phyloP scores from a whole-genome alignment of 2,888 invertebrate species.

The Rhamphomyia laevipes region DNA sequence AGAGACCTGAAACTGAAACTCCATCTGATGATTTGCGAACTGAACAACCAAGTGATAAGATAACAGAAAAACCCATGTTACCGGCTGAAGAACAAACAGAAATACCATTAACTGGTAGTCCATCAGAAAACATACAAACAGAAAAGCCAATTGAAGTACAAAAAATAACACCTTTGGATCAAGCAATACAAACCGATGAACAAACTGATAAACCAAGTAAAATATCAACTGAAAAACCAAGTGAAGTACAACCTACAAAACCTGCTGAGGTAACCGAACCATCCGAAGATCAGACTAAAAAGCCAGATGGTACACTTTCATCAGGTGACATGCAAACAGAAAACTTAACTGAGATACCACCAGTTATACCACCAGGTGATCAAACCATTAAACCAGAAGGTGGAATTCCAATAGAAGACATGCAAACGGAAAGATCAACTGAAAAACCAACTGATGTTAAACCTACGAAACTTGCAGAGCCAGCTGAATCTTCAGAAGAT shows the following conservation, averaged over 20 bases:
- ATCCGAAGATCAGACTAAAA: slow-evolving; percentile 17
- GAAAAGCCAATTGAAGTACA: too few species aligned
- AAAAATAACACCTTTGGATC: too few species aligned
- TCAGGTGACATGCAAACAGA: not conserved
- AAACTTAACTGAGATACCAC: slow-evolving; percentile 4
- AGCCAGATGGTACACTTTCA: too few species aligned
- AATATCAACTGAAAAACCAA: not conserved
- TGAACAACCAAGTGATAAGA: too few species aligned
- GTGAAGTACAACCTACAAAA: not conserved
- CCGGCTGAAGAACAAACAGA: slow-evolving; percentile 1
- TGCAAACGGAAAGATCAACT: not conserved
- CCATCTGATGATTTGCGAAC: too few species aligned
- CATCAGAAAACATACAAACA: too few species aligned
- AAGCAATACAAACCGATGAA: too few species aligned
- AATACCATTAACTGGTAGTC: not conserved
- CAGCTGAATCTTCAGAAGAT: slow-evolving; percentile 1
- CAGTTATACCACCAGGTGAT: not conserved
- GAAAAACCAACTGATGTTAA: not conserved
- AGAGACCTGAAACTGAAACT: too few species aligned
- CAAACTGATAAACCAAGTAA: too few species aligned
- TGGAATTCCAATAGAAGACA: not conserved
- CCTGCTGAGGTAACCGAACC: slow-evolving; percentile 8
- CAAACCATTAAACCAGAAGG: slow-evolving; percentile 11
- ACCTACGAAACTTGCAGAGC: too few species aligned
- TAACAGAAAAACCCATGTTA: not conserved